A percentile compares a stretch with the other conserved stretches of the same genome.
Conservation (phyloP, 2,888 invertebrate genomes). For the Cheilosia grossa region DNA sequence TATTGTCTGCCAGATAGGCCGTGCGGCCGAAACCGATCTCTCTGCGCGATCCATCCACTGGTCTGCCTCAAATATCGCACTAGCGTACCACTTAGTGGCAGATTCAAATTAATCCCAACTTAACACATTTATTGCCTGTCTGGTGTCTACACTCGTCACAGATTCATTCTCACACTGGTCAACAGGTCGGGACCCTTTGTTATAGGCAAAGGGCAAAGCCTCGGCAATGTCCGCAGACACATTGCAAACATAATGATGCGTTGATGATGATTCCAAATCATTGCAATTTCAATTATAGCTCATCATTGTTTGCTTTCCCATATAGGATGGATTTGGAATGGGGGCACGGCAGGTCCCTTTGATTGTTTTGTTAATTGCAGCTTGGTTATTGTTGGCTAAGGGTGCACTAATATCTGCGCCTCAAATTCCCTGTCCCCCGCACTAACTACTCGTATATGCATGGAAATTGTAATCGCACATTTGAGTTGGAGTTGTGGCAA, state of each 20-base stretch:
- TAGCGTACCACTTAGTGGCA: no score
- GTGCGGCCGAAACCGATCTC: no score
- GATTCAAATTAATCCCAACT: no score
- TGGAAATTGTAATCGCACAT: slow-evolving; percentile 7
- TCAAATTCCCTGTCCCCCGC: background rate
- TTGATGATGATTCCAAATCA: slow-evolving; percentile 57
- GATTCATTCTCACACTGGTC: no score
- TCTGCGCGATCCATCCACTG: no score
- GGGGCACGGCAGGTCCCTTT: slow-evolving; percentile 24
- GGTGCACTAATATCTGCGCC: slow-evolving; percentile 8
- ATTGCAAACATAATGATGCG: slow-evolving; percentile 21
- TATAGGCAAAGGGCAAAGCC: no score
- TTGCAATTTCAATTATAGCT: slow-evolving; percentile 55
- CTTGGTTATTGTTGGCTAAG: slow-evolving; percentile 36
- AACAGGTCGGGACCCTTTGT: no score
- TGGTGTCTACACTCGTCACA: no score
- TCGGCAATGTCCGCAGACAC: background rate
- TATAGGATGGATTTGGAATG: background rate
- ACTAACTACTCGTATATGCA: background rate
- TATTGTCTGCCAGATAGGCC: no score
- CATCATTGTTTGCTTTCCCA: slow-evolving; percentile 44
- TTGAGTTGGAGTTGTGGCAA: slow-evolving; percentile 53
- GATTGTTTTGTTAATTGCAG: slow-evolving; percentile 72
- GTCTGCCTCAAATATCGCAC: no score
- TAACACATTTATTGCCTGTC: no score